Percentiles rank a stretch among this genome's conserved stretches.
These are phyloP conservation scores for Tympanuchus pallidicinctus DNA, from an alignment of 2,113 vertebrate genomes.

Conservation along the genomic window DNA sequence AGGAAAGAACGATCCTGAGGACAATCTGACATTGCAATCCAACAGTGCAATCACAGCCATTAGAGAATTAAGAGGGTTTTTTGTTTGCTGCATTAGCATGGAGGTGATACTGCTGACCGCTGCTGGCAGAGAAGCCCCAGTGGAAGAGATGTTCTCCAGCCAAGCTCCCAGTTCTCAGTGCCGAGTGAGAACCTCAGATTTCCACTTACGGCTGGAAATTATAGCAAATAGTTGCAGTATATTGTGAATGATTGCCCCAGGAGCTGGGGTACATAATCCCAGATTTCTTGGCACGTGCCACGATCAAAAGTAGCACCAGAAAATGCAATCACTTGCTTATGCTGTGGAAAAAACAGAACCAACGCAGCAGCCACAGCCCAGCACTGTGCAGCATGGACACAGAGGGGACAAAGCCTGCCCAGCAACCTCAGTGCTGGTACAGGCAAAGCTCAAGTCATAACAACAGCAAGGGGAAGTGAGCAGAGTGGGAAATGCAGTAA, in stretches of 20 bases:
- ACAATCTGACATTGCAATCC: slow-evolving; percentile 55
- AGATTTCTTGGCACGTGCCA: not conserved
- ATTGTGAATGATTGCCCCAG: accelerated
- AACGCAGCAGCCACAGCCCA: accelerated
- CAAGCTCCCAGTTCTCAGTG: not conserved
- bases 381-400: not conserved
- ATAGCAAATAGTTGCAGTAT: accelerated
- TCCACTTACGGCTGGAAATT: accelerated
- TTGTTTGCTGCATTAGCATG: not conserved
- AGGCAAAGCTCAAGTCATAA: accelerated
- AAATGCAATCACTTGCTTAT: accelerated
- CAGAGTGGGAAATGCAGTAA: not conserved
- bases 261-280: not conserved
- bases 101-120: accelerated
- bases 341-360: accelerated
- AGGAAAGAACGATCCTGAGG: slow-evolving; percentile 28
- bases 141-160: not conserved
- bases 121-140: not conserved
- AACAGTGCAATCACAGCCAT: not conserved
- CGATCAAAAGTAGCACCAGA: not conserved
- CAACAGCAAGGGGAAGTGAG: not conserved
- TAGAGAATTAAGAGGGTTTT: not conserved
- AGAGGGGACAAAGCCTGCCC: not conserved
- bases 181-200: accelerated
- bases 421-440: accelerated